A percentile compares a stretch with the other conserved stretches of the same genome.
These are phyloP conservation scores for Teleiodes luculella DNA, from an alignment of 2,888 invertebrate genomes.

Conservation along the genomic window DNA sequence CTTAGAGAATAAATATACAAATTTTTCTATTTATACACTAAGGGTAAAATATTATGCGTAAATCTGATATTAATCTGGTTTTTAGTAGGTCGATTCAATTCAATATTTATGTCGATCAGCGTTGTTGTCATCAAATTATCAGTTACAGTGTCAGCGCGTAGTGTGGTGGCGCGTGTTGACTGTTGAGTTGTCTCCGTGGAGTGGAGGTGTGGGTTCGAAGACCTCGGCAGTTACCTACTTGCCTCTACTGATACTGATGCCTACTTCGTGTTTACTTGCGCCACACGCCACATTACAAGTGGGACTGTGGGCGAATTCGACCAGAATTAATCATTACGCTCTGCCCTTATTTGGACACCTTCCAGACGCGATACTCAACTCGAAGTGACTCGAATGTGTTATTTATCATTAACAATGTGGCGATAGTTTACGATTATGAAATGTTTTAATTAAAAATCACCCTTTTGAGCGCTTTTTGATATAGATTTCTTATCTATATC, in stretches of 20 bases:
- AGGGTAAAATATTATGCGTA: too few relatives aligned
- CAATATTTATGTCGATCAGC: slow-evolving; percentile 2
- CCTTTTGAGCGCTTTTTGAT: too few relatives aligned
- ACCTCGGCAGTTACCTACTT: slow-evolving; percentile 28
- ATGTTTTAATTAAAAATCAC: too few relatives aligned
- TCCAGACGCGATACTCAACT: slow-evolving; percentile 22
- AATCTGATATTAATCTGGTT: too few relatives aligned
- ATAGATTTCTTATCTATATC: too few relatives aligned
- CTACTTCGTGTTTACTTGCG: background rate
- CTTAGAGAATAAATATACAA: too few relatives aligned
- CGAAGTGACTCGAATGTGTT: slow-evolving; percentile 16
- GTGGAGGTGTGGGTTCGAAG: slow-evolving; percentile 46
- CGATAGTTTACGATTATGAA: too few relatives aligned
- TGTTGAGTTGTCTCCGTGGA: slow-evolving; percentile 26
- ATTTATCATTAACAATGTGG: background rate
- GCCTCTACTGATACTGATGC: background rate
- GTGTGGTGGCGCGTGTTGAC: background rate
- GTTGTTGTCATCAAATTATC: slow-evolving; percentile 8
- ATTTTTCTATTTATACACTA: too few relatives aligned
- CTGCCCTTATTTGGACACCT: slow-evolving; percentile 40
- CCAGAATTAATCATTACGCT: slow-evolving; percentile 49
- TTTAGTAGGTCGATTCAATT: too few relatives aligned
- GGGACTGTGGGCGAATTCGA: slow-evolving; percentile 38
- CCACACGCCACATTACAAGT: background rate
- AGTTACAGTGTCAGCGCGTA: background rate